Evolutionary conservation across 2,797 vertebrate genomes (phyloP), one percentile per base, ranked within the genome.

Genomic region (Pipistrellus pipistrellus): DNA sequence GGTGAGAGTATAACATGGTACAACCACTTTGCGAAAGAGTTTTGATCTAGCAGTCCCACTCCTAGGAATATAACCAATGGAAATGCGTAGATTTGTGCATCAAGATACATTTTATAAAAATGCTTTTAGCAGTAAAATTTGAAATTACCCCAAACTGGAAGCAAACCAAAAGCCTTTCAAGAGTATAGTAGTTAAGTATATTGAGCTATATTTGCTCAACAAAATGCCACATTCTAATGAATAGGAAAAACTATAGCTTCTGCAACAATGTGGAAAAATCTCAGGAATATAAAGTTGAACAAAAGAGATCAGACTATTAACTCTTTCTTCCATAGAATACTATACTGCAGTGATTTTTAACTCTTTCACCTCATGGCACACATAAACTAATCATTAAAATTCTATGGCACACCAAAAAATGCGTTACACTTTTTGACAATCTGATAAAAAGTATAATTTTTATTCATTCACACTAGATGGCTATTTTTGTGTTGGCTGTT

Each of bases 41-140:
- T 93, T 87, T 76, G 14, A 62, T 92, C 44, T n/a, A 85, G 20
- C 8, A 84, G 0, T 69, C 25, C 3, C 27, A 90, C 20, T 91
- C 27, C 4, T 55, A 90, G 46, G 6, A 72, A 32, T 92, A 86
- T 77, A 62, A 8, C n/a, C 18, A 71, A 44, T 85, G 75, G 53
- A 71, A 64, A 85, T 92, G 25, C n/a, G 13, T 30, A 38, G 30
- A 82, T 15, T 85, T 93, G 21, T 93, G 35, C 41, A 88, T 72
- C 20, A 71, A 93, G 68, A 93, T 64, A 48, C 21, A 66, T 71
- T 89, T 88, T 64, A 57, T 66, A 88, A 91, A 85, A 85, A 62
- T 89, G 9, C 20, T 82, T 76, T 91, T 77, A 68, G 55, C 62
- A 75, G 20, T 90, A 84, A 68, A 83, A 87, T 78, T 85, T 10